Base-by-base conservation (phyloP, 2,113 vertebrate species). In the Tachysurus vachellii region DNA sequence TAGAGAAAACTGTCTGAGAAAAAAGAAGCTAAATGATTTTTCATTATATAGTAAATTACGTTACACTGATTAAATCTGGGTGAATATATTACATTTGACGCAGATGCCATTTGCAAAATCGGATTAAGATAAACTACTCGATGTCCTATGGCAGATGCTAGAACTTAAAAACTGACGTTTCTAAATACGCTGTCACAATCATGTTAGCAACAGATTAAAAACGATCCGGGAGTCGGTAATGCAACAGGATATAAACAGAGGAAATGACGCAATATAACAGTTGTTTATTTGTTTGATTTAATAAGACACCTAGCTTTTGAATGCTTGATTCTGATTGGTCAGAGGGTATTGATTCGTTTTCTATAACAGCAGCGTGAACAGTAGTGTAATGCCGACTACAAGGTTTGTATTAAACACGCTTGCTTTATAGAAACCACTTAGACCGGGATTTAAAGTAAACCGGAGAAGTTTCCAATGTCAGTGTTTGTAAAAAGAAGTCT, bases 121-220 rank as follows among this genome's bases (percentile, higher is more conserved):
- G 12, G 19, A 77, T 85, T 64, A 77, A 62, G 57, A 85, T 56
- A 56, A 47, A 84, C 28, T 6, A 21, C 21, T 70, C 14, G 66
- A 17, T 79, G 61, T 83, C 61, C 61, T 66, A 54, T n/a, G 23
- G 59, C 47, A 77, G 73, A 77, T 79, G 76, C 53, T 16, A 17
- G n/a, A 54, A 50, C 7, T 53, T 47, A 47, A 44, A 53, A 53
- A 26, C 75, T 77, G 47, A 77, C 26, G 10, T 56, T 79, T 79
- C 16, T 56, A 56, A 79, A 79, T 79, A 79, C 19, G 61, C n/a
- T 83, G 81, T 66, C 81, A 66, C 81, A 10, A 66, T 47, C 14
- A 8, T 4, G 26, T n/a, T 47, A 83, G n/a, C 19, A 47, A n/a
- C 19, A 44, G 11, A 44, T 16, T 82, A 82, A 82, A 61, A 83